These are phyloP conservation scores for Pelodiscus sinensis DNA, from an alignment of 2,113 vertebrate genomes.

Conservation along the genomic window DNA sequence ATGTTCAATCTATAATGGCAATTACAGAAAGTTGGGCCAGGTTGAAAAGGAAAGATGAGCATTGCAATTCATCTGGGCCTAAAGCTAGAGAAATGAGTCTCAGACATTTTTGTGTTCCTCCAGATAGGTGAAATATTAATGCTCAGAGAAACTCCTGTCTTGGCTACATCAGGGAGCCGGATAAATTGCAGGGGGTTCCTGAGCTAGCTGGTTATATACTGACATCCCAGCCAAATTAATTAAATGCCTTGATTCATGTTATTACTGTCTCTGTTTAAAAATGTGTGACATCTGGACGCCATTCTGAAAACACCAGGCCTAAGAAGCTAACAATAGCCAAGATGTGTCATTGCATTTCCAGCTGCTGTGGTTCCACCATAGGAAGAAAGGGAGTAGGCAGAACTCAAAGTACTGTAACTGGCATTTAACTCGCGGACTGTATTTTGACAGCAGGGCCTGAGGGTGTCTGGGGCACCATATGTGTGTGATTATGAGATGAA, in stretches of 20 bases:
- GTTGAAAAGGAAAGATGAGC: background rate
- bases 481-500: background rate
- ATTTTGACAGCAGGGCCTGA: background rate
- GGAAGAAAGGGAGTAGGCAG: background rate
- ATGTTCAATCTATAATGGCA: background rate
- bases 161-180: fast-evolving
- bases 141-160: background rate
- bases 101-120: background rate
- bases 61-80: background rate
- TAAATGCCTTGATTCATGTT: background rate
- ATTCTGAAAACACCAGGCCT: background rate
- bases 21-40: background rate
- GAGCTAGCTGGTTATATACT: background rate
- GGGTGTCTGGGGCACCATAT: background rate
- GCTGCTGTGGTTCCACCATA: fast-evolving
- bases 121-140: fast-evolving
- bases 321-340: fast-evolving
- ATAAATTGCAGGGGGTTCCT: background rate
- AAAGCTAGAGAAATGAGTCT: background rate
- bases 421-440: background rate
- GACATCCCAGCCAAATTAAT: background rate
- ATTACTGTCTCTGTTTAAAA: background rate
- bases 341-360: fast-evolving
- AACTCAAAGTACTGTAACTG: background rate
- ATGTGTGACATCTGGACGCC: background rate